Percentiles rank a stretch among this genome's conserved stretches.
phyloP scores from a whole-genome alignment of 2,797 vertebrate species.

The Scomberomorus guttatus region DNA sequence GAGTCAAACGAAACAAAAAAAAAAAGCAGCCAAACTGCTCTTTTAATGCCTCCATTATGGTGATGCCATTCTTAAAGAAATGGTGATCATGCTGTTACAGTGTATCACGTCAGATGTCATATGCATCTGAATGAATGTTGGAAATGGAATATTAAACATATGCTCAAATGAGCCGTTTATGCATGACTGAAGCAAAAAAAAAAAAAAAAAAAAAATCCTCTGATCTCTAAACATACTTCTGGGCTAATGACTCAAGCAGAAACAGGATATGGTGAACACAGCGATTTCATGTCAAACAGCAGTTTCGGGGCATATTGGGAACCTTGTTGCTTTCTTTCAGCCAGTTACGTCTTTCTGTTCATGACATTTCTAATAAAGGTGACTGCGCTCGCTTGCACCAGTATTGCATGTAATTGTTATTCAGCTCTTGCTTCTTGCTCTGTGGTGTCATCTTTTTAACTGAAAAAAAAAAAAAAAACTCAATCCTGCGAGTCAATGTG shows the following conservation, averaged over 20 bases:
- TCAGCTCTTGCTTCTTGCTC: conserved; percentile 41
- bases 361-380: conserved; percentile 52
- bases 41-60: conserved; percentile 28
- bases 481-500: conserved; percentile 28
- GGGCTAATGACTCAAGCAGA: conserved; percentile 27
- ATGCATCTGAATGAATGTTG: conserved; percentile 16
- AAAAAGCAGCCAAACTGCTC: conserved; percentile 30
- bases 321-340: conserved; percentile 29
- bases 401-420: conserved; percentile 58
- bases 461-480: conserved; percentile 31
- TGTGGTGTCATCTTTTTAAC: conserved; percentile 42
- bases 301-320: conserved; percentile 40
- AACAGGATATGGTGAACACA: not conserved
- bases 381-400: conserved; percentile 35
- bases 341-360: conserved; percentile 22
- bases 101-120: conserved; percentile 31
- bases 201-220: not conserved
- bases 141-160: conserved; percentile 26
- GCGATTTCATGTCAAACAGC: not conserved
- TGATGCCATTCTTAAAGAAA: conserved; percentile 32
- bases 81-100: not conserved
- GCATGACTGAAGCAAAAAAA: not conserved
- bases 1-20: conserved; percentile 56
- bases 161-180: conserved; percentile 42
- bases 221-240: conserved; percentile 7